Percentiles rank a stretch among this genome's conserved stretches.
phyloP scores from a whole-genome alignment of 2,888 invertebrate genomes.

The Trichopoda pennipes region DNA sequence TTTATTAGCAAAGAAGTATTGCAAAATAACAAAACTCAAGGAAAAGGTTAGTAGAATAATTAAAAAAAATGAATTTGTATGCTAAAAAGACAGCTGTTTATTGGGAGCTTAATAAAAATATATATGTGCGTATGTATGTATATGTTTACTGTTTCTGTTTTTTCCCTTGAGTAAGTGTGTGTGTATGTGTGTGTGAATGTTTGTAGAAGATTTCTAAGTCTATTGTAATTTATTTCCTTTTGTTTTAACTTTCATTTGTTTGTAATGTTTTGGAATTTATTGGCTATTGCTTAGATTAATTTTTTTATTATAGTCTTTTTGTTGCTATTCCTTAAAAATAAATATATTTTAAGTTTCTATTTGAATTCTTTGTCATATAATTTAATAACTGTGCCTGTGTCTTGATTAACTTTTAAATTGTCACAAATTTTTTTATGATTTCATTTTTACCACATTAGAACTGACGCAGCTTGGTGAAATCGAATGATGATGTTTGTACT shows the following conservation, averaged over 20 bases:
- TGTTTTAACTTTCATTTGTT: constrained; percentile 22
- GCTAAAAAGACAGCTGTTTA: constrained; percentile 56
- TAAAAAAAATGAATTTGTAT: constrained; percentile 5
- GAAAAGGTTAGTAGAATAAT: constrained; percentile 44
- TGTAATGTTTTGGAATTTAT: constrained; percentile 36
- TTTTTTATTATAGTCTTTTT: constrained; percentile 3
- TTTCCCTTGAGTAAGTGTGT: background rate
- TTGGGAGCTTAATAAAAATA: constrained; percentile 25
- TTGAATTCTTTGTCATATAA: too few relatives aligned
- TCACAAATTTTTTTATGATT: too few relatives aligned
- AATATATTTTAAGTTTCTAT: too few relatives aligned
- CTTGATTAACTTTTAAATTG: too few relatives aligned
- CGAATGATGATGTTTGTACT: too few relatives aligned
- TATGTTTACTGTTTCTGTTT: background rate
- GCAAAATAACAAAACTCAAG: background rate
- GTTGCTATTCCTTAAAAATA: constrained; percentile 2
- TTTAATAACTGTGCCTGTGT: too few relatives aligned
- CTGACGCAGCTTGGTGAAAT: too few relatives aligned
- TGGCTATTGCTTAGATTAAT: constrained; percentile 13
- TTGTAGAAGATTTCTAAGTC: background rate
- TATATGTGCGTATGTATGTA: background rate
- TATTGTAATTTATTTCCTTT: constrained; percentile 29
- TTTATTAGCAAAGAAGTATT: background rate
- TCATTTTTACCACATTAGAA: too few relatives aligned
- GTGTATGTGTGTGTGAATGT: background rate